Base-by-base conservation (phyloP, 2,797 vertebrate species). In the Sebastes glaucus region DNA sequence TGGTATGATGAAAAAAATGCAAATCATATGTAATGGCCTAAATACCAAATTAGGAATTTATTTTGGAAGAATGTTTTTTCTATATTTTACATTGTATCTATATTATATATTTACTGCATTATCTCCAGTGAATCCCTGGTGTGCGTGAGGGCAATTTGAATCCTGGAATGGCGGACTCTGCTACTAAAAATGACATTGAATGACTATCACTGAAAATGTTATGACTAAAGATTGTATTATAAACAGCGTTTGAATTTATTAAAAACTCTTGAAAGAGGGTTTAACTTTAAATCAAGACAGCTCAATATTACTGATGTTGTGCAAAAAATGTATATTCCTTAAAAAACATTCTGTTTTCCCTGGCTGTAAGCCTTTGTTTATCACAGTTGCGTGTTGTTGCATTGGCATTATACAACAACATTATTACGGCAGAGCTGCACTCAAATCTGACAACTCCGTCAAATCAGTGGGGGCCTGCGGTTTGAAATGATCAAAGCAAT, bases 351-450 rank as follows among this genome's bases (percentile, higher is more conserved):
- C 1, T 3, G 23, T 20, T 55, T 57, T 30, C 28, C 42, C 27
- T 13, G 46, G 7, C 46, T 66, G 42, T 11, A 18, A 27, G 13
- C 42, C 57, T 67, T 59, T 65, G 42, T 80, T 80, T 63, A 60
- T 74, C 23, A 52, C 38, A 33, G 22, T 11, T 66, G 8, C 42
- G 55, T 53, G 20, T 63, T 55, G 38, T 8, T 46, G 73, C 61
- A n/a, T 27, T 75, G 49, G n/a, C 23, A 27, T 60, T n/a, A 10
- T 22, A 38, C 28, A 25, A 28, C 25, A 56, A 49, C 20, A 25
- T 38, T 18, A 10, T 52, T 23, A 11, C 1, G 23, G 16, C 16
- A 23, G 16, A 28, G 30, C 59, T n/a, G 35, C 7, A 27, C 32
- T 46, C 16, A 55, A 35, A 64, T 71, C 49, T 67, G 65, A 72